Evolutionary conservation across 2,888 invertebrate species (phyloP).

Genomic region (Rhamnusium bicolor): DNA sequence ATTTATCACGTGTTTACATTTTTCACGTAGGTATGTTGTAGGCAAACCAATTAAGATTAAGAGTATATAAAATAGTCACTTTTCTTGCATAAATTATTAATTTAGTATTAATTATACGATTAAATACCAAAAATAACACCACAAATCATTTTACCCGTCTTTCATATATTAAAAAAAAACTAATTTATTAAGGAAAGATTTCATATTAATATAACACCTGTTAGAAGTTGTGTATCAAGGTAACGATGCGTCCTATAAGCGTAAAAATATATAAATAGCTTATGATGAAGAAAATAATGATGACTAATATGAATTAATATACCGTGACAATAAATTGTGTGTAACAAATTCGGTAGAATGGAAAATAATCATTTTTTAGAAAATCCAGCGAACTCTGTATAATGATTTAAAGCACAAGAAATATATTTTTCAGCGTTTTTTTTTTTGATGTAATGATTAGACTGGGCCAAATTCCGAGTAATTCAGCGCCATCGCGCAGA

Average conservation of each 20-base stretch:
- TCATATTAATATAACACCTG: slow-evolving; percentile 17
- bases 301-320: slow-evolving; percentile 16
- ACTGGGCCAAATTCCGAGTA: no score
- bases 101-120: neutral
- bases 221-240: slow-evolving; percentile 17
- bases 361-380: no score
- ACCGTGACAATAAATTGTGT: neutral
- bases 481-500: no score
- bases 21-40: slow-evolving; percentile 11
- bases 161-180: slow-evolving; percentile 6
- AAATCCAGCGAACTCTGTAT: no score
- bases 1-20: slow-evolving; percentile 19
- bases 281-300: slow-evolving; percentile 4
- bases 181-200: slow-evolving; percentile 4
- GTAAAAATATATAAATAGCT: slow-evolving; percentile 18
- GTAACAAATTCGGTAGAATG: neutral
- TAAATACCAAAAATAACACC: neutral
- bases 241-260: slow-evolving; percentile 5
- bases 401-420: no score
- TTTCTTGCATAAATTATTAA: neutral
- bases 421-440: no score
- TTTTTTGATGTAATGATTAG: no score
- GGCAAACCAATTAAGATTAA: slow-evolving; percentile 20
- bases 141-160: neutral
- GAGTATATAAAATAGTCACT: neutral